Evolutionary conservation across 2,113 vertebrate genomes (phyloP), one percentile per base, ranked within the genome.

Genomic region (Asarcornis scutulata): DNA sequence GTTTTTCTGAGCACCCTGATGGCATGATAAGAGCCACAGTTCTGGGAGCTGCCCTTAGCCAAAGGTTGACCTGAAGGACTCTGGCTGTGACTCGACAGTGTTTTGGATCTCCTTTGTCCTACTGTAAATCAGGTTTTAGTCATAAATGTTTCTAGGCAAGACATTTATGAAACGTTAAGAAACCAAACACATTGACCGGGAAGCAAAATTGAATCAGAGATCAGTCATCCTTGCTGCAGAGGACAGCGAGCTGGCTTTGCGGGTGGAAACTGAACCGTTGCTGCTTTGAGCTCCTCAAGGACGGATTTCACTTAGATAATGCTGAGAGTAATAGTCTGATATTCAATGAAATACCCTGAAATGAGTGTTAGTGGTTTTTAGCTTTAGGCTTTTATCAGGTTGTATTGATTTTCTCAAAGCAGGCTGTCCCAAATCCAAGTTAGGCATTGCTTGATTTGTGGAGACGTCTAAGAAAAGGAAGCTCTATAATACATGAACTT

Each of bases 381-480:
- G 86, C 93, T 89, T 46, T 56, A 79, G 75, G 63, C 71, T 95
- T 94, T 87, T 96, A 87, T 88, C 55, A 80, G 74, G 59, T 87
- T 95, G 26, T 79, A 93, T 87, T 92, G 95, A 96, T 96, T 96
- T 96, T 67, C 92, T 77, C 40, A 85, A 92, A 95, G 88, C 84
- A 83, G 93, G 36, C 86, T 89, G 67, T 92, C 81, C 86, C 50
- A 89, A 86, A 78, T 82, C 77, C 69, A 82, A 50, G 50, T 31
- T 62, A 40, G 64, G 56, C 52, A 82, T 64, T 48, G 80, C 62
- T 12, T 94, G 88, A 93, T 96, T 91, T 95, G 69, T 92, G 56
- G 80, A 75, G 88, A 73, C 69, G 56, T 40, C 48, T 68, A 56
- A 84, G 83, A 75, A 58, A 77, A 83, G 59, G 86, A 87, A 56